Evolutionary conservation across 2,113 vertebrate species (phyloP).

Genomic region (Python bivittatus): DNA sequence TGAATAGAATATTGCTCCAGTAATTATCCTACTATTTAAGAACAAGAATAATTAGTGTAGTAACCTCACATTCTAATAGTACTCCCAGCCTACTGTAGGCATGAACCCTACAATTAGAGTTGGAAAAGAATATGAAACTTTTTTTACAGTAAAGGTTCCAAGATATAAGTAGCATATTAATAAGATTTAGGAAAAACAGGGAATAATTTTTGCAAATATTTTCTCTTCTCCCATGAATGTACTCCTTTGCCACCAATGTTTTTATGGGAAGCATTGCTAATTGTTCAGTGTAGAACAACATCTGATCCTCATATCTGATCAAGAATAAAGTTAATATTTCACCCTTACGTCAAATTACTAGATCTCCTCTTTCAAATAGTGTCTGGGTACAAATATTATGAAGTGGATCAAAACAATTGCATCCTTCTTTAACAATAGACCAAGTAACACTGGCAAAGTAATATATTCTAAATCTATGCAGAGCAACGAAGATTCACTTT

Average conservation of each 20-base stretch:
- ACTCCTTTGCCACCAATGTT: neutral
- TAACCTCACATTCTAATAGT: constrained; percentile 34
- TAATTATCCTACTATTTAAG: constrained; percentile 67
- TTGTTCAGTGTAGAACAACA: neutral
- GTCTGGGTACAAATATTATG: neutral
- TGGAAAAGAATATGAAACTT: constrained; percentile 32
- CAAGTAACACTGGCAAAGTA: neutral
- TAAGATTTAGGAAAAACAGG: neutral
- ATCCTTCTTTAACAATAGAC: neutral
- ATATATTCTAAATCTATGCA: neutral
- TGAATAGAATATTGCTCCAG: constrained; percentile 56
- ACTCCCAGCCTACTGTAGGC: constrained; percentile 30
- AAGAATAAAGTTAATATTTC: neutral
- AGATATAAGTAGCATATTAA: constrained; percentile 33
- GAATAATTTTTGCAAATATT: neutral
- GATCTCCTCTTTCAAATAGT: neutral
- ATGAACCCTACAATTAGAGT: constrained; percentile 36
- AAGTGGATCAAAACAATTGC: neutral
- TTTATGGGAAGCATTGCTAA: neutral
- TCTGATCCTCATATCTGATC: neutral
- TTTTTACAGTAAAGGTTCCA: constrained; percentile 32
- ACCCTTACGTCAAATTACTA: neutral
- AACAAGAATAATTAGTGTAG: constrained; percentile 59
- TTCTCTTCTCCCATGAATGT: neutral
- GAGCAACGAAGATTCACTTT: neutral